These are phyloP conservation scores for Bombyx mandarina DNA, from an alignment of 1,140 invertebrate species.

Conservation along the genomic window DNA sequence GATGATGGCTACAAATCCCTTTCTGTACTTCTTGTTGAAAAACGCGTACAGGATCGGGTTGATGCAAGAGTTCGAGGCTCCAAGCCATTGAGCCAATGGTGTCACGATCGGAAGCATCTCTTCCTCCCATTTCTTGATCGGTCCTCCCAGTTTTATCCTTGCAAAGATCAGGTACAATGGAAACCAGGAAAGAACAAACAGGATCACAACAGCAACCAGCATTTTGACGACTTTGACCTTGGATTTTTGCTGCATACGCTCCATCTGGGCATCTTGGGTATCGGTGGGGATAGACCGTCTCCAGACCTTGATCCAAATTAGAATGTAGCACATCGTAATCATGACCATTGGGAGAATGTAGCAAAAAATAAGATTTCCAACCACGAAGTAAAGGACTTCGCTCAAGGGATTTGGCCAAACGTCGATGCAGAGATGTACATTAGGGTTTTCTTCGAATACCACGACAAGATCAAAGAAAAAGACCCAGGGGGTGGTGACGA, in stretches of 20 bases:
- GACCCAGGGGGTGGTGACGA: conserved; percentile 90
- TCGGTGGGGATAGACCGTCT: conserved; percentile 89
- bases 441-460: conserved; percentile 79
- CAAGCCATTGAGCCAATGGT: conserved; percentile 96
- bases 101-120: conserved; percentile 85
- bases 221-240: conserved; percentile 97
- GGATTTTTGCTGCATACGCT: conserved; percentile 91
- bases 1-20: conserved; percentile 92
- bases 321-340: conserved; percentile 92
- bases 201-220: conserved; percentile 93
- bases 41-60: conserved; percentile 98
- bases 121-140: conserved; percentile 80
- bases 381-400: conserved; percentile 88
- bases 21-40: conserved; percentile 96
- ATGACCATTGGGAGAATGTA: conserved; percentile 94
- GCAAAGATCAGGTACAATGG: conserved; percentile 94
- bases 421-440: conserved; percentile 83
- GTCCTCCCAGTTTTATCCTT: conserved; percentile 85
- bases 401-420: conserved; percentile 87
- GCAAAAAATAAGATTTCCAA: conserved; percentile 90
- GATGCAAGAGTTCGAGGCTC: conserved; percentile 95
- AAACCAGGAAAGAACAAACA: conserved; percentile 96
- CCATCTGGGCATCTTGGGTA: conserved; percentile 92
- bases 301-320: conserved; percentile 95
- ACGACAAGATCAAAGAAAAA: conserved; percentile 89